Percentiles rank a stretch among this genome's conserved stretches.
phyloP scores from a whole-genome alignment of 2,888 invertebrate species.

The Pseudolycoriella hygida region DNA sequence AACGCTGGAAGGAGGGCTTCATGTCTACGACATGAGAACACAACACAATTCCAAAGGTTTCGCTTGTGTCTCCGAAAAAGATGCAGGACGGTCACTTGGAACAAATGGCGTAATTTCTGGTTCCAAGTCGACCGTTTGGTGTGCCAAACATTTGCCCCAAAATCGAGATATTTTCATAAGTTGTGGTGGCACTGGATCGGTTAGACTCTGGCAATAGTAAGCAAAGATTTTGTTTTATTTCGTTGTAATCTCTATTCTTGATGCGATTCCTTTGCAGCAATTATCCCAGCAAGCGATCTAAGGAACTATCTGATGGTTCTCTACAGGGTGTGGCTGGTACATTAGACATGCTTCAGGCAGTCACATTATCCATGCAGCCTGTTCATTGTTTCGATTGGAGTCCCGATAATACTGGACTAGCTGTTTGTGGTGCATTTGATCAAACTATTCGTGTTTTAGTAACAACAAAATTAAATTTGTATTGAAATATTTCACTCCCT shows the following conservation, averaged over 20 bases:
- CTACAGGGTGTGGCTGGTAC: conserved; percentile 61
- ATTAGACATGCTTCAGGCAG: conserved; percentile 58
- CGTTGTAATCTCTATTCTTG: conserved; percentile 4
- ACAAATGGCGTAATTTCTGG: conserved; percentile 29
- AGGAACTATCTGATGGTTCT: conserved; percentile 50
- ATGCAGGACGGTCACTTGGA: conserved; percentile 28
- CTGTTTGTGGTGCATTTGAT: conserved; percentile 81
- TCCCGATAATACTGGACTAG: conserved; percentile 71
- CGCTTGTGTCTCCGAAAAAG: conserved; percentile 37
- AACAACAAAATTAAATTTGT: conserved; percentile 70
- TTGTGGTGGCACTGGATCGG: conserved; percentile 76
- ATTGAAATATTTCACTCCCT: too few relatives aligned
- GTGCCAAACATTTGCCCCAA: conserved; percentile 75
- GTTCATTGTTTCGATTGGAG: conserved; percentile 85
- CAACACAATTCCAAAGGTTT: conserved; percentile 79
- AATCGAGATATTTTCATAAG: conserved; percentile 86
- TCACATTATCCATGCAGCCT: conserved; percentile 70
- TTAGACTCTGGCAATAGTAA: conserved; percentile 93
- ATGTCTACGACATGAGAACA: conserved; percentile 75
- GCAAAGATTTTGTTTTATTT: conserved; percentile 17
- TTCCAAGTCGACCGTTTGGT: conserved; percentile 80
- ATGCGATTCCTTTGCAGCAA: conserved; percentile 31
- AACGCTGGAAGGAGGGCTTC: conserved; percentile 78
- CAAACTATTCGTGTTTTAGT: conserved; percentile 74
- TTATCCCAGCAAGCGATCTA: conserved; percentile 62